Evolutionary conservation across 2,888 invertebrate genomes (phyloP).

Genomic region (Stenodera caucasica): DNA sequence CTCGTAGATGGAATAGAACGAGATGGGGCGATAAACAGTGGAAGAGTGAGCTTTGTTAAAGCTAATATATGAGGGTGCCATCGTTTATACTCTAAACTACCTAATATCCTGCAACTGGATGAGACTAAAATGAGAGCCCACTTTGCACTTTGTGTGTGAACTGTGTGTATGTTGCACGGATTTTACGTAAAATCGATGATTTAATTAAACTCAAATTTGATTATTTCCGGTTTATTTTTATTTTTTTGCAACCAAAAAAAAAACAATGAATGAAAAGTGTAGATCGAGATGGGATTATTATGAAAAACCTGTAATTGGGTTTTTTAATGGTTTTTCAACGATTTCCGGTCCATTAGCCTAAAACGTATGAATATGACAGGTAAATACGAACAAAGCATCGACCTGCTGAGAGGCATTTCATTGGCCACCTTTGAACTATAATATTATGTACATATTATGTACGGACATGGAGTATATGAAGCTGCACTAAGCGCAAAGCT

Average conservation of each 20-base stretch:
- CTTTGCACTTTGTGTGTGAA: conserved; percentile 10
- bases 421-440: conserved; percentile 13
- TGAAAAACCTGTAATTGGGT: neutral
- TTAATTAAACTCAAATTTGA: neutral
- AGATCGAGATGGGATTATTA: neutral
- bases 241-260: neutral
- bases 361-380: conserved; percentile 12
- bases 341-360: neutral
- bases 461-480: neutral
- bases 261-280: neutral
- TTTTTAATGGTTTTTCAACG: neutral
- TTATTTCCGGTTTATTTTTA: neutral
- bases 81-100: conserved; percentile 20
- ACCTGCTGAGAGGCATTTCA: conserved; percentile 13
- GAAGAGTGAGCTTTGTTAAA: conserved; percentile 24
- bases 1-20: neutral
- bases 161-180: conserved; percentile 2
- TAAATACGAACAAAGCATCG: conserved; percentile 11
- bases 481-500: neutral
- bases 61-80: conserved; percentile 28
- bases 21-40: neutral
- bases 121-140: conserved; percentile 7
- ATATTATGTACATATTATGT: neutral
- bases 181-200: conserved; percentile 8
- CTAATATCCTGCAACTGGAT: conserved; percentile 6